Conservation (phyloP, 2,113 vertebrate genomes). For the Anseranas semipalmata region DNA sequence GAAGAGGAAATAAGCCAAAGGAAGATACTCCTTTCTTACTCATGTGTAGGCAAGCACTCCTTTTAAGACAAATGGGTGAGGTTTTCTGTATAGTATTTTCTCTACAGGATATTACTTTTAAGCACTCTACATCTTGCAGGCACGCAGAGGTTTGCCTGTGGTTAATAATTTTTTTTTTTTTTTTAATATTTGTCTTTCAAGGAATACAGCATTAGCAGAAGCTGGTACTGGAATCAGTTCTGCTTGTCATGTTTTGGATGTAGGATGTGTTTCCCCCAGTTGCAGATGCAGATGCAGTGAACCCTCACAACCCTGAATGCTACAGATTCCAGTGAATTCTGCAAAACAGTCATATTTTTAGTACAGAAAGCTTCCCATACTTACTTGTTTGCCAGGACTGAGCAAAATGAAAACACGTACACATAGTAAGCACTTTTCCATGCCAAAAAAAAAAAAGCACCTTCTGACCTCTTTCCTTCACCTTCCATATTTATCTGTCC, state of each 20-base stretch:
- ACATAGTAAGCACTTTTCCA: neutral
- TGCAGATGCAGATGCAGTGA: neutral
- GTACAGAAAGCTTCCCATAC: neutral
- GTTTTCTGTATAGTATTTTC: neutral
- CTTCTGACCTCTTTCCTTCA: neutral
- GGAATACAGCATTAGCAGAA: neutral
- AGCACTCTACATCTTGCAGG: neutral
- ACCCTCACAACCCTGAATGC: neutral
- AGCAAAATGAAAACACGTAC: neutral
- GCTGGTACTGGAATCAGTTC: neutral
- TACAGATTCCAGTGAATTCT: neutral
- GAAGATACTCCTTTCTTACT: neutral
- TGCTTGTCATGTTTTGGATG: neutral
- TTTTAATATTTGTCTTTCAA: neutral
- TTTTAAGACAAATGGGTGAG: neutral
- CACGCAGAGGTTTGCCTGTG: neutral
- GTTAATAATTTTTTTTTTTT: neutral
- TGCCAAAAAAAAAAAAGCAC: neutral
- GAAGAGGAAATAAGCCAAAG: neutral
- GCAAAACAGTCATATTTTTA: neutral
- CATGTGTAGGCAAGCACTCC: neutral
- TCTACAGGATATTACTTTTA: neutral
- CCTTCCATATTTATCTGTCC: neutral
- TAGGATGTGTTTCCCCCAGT: accelerated
- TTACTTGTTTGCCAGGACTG: neutral